Base-by-base conservation (phyloP, 2,113 vertebrate genomes). In the Sapajus apella region DNA sequence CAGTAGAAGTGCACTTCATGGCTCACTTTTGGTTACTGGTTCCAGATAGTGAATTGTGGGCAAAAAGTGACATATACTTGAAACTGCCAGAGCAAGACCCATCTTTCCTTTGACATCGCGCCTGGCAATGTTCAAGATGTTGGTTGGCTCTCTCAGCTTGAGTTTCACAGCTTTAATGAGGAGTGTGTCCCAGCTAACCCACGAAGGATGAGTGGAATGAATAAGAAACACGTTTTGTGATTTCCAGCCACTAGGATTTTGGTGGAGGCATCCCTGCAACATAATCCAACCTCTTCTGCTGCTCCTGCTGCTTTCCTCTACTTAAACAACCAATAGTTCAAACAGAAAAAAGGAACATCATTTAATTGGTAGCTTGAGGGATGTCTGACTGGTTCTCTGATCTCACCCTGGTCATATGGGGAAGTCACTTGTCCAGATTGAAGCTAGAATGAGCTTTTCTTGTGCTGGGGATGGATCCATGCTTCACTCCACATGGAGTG, bases 381-480 rank as follows among this genome's bases (percentile, higher is more conserved):
- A 91, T 3, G 25, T 87, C 55, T 84, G 70, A 47, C 61, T 87
- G 17, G 10, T 90, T 87, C 77, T 90, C n/a, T 86, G 25, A 64
- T 86, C 75, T 90, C 30, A 45, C 35, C 18, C 43, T 45, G 23
- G 43, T 81, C 43, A 76, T 45, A 80, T 52, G 73, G 21, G 56
- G 52, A 92, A 85, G 72, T 85, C 52, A n/a, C 10, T 66, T 90
- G 94, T 97, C 37, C 23, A 47, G 37, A 87, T 0, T n/a, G 52
- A 80, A 96, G 37, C 55, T 85, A 66, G 94, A 95, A 92, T 85
- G 55, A 55, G 47, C 32, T 91, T 82, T 90, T 85, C 64, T 93
- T 14, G n/a, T 81, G 11, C 6, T 43, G 75, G 9, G 72, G 43
- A 72, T 45, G 30, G 40, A 79, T 66, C 45, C 61, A 56, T 47